Base-by-base conservation (phyloP, 2,888 invertebrate genomes). In the Anticlea derivata region DNA sequence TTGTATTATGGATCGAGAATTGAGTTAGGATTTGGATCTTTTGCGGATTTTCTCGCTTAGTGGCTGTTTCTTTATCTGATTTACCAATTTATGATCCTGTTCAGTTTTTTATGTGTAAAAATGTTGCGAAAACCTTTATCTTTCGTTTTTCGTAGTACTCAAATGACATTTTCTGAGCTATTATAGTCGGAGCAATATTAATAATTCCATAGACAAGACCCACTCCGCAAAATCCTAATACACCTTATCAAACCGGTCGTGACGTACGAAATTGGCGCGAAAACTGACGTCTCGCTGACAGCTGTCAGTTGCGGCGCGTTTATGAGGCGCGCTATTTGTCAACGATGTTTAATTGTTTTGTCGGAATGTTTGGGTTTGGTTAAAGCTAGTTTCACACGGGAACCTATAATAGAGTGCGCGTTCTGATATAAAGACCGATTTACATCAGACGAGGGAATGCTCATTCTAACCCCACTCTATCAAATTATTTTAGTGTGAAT, bases 231-330 rank as follows among this genome's bases (percentile, higher is more conserved):
- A 58, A 55, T 49, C 48, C 31, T 45, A 55, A 50, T 57, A 59
- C 43, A 58, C 53, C 49, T 37, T 37, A 43, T 39, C 55, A 26
- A 37, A 33, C 23, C 47, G 45, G 47, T 39, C 41, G 41, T 55
- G 60, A 68, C 65, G 51, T 58, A 49, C 66, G 50, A 70, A 78
- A 80, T 79, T 80, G 77, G 72, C 70, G 78, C 59, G 50, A 71
- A 70, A 75, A 73, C 73, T 78, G 82, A 79, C 78, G 67, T 47
- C 43, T 17, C 64, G 72, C 58, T 76, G 79, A 78, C 78, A 78
- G 66, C 65, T 79, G 78, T 75, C 77, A 78, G 63, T 66, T 34
- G 53, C 55, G 58, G 57, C 50, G 60, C 71, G 67, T 70, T 73
- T 74, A 74, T 73, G 75, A 76, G 67, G 60, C 64, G 57, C 47